phyloP scores from a whole-genome alignment of 2,888 invertebrate species.

The Nysson spinosus region DNA sequence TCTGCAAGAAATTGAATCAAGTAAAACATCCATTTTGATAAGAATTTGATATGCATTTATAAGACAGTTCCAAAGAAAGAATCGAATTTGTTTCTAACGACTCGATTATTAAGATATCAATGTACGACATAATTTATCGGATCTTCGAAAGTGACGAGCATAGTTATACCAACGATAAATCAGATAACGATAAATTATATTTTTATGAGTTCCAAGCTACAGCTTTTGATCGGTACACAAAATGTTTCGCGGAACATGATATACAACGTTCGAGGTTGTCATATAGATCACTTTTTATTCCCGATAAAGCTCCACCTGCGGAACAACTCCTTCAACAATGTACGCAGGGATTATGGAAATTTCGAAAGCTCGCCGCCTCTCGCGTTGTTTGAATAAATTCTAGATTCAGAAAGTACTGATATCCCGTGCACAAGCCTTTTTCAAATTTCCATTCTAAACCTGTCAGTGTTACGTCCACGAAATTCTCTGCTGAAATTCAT shows the following conservation, averaged over 20 bases:
- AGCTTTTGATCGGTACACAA: conserved; percentile 11
- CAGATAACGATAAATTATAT: conserved; percentile 8
- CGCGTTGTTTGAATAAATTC: conserved; percentile 47
- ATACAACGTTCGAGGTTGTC: conserved; percentile 13
- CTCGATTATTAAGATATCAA: too few relatives aligned
- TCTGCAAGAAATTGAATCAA: too few relatives aligned
- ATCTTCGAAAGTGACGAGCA: too few relatives aligned
- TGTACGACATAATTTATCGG: too few relatives aligned
- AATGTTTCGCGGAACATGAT: conserved; percentile 16
- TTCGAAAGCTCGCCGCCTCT: conserved; percentile 29
- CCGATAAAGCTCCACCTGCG: conserved; percentile 41
- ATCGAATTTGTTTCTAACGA: too few relatives aligned
- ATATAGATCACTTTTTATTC: conserved; percentile 28
- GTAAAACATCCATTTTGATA: too few relatives aligned
- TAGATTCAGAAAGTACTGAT: conserved; percentile 28
- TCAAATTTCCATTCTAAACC: conserved; percentile 26
- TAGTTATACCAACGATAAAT: neutral
- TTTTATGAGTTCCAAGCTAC: conserved; percentile 2
- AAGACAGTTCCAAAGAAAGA: too few relatives aligned
- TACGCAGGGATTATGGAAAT: conserved; percentile 54
- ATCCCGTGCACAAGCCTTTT: conserved; percentile 14
- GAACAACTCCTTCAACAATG: conserved; percentile 34
- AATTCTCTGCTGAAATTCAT: neutral
- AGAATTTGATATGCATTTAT: too few relatives aligned
- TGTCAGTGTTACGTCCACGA: neutral